These are phyloP conservation scores for Cydia amplana DNA, from an alignment of 1,140 invertebrate genomes.

Conservation along the genomic window DNA sequence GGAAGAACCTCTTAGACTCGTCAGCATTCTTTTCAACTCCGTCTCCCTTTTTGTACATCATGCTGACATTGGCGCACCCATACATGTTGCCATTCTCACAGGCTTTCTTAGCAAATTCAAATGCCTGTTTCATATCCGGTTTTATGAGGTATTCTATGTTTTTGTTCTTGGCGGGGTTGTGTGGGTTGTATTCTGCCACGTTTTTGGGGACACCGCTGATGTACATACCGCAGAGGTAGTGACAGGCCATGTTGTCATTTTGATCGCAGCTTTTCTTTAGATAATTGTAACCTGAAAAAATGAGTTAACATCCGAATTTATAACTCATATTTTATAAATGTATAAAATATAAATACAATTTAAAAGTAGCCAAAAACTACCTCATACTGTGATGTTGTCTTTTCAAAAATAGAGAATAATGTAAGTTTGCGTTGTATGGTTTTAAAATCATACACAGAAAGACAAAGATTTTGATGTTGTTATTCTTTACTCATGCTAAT, in stretches of 20 bases:
- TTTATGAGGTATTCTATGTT: conserved; percentile 80
- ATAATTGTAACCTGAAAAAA: conserved; percentile 80
- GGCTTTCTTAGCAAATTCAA: conserved; percentile 85
- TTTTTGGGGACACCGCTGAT: conserved; percentile 84
- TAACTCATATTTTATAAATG: too few species aligned
- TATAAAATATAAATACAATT: too few species aligned
- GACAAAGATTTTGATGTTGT: too few species aligned
- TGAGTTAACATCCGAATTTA: too few species aligned
- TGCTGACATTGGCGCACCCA: conserved; percentile 92
- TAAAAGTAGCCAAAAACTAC: too few species aligned
- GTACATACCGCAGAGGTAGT: conserved; percentile 88
- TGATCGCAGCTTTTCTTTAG: conserved; percentile 86
- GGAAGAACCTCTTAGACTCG: conserved; percentile 86
- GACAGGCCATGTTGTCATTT: conserved; percentile 88
- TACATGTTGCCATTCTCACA: conserved; percentile 91
- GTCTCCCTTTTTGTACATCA: conserved; percentile 88
- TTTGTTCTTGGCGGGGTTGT: conserved; percentile 67
- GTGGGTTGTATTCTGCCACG: conserved; percentile 60
- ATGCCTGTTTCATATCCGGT: conserved; percentile 88
- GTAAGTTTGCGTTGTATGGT: too few species aligned
- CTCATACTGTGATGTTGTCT: too few species aligned
- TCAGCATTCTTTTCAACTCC: conserved; percentile 86
- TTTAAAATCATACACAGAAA: too few species aligned
- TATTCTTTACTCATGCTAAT: too few species aligned
- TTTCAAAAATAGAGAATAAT: too few species aligned